These are phyloP conservation scores for Sebastes iracundus DNA, from an alignment of 2,797 vertebrate genomes.

Conservation along the genomic window DNA sequence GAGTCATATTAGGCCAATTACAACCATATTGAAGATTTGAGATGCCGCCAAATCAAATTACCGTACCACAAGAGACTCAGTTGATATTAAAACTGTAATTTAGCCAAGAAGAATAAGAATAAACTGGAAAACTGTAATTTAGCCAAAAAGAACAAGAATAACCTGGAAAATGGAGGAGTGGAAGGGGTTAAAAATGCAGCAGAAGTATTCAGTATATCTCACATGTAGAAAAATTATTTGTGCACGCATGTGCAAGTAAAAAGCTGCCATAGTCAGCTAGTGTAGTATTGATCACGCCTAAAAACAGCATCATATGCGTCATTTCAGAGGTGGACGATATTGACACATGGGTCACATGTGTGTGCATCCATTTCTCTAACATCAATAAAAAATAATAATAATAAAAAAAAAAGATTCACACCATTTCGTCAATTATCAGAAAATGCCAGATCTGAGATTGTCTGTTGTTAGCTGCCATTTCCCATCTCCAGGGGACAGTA, in stretches of 20 bases:
- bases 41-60: not conserved
- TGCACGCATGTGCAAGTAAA: not conserved
- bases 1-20: not conserved
- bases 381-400: not conserved
- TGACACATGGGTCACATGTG: conserved; percentile 8
- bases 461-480: conserved; percentile 27
- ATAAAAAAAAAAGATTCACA: not conserved
- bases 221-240: conserved; percentile 1
- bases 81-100: not conserved
- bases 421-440: conserved; percentile 44
- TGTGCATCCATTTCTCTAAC: conserved; percentile 24
- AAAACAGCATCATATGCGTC: conserved; percentile 5
- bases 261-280: not conserved
- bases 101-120: no score
- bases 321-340: conserved; percentile 4
- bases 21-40: not conserved
- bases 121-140: not conserved
- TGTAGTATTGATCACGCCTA: not conserved
- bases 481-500: conserved; percentile 41
- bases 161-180: accelerated
- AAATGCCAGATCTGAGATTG: conserved; percentile 46
- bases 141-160: no score
- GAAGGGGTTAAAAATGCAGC: conserved; percentile 23
- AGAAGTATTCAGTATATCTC: not conserved
- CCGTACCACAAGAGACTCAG: not conserved